These are phyloP conservation scores for Mus pahari DNA, from an alignment of 2,113 vertebrate genomes.

Conservation along the genomic window DNA sequence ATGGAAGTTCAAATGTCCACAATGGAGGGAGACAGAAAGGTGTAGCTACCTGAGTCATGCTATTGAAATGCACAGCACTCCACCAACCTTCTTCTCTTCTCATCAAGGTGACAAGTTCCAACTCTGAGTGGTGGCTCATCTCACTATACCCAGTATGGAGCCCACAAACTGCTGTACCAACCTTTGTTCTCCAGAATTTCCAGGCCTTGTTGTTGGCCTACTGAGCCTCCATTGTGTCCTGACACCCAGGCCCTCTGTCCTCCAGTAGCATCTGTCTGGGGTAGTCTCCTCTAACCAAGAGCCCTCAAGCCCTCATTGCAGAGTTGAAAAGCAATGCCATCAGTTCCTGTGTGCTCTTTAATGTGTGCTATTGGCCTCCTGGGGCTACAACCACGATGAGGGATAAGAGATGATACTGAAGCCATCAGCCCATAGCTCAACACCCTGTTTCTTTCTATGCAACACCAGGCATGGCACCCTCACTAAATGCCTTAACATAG, in stretches of 20 bases:
- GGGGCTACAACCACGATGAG: neutral
- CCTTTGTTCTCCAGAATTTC: neutral
- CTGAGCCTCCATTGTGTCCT: neutral
- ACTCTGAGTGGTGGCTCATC: neutral
- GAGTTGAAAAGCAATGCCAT: neutral
- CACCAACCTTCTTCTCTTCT: neutral
- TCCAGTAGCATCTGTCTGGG: neutral
- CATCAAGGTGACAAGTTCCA: no score
- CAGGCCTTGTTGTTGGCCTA: neutral
- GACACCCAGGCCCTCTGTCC: neutral
- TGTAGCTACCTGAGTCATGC: neutral
- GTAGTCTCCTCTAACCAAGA: neutral
- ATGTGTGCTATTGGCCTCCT: neutral
- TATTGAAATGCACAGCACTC: neutral
- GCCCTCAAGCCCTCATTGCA: neutral
- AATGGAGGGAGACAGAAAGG: neutral
- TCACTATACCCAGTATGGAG: neutral
- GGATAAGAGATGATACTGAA: neutral
- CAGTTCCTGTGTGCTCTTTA: neutral
- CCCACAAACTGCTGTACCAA: neutral
- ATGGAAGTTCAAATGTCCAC: neutral
- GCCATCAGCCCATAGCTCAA: neutral
- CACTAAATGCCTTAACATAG: neutral
- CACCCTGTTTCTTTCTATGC: neutral
- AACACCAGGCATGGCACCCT: neutral